Evolutionary conservation across 2,113 vertebrate genomes (phyloP), one percentile per base, ranked within the genome.

Genomic region (Thomomys bottae): DNA sequence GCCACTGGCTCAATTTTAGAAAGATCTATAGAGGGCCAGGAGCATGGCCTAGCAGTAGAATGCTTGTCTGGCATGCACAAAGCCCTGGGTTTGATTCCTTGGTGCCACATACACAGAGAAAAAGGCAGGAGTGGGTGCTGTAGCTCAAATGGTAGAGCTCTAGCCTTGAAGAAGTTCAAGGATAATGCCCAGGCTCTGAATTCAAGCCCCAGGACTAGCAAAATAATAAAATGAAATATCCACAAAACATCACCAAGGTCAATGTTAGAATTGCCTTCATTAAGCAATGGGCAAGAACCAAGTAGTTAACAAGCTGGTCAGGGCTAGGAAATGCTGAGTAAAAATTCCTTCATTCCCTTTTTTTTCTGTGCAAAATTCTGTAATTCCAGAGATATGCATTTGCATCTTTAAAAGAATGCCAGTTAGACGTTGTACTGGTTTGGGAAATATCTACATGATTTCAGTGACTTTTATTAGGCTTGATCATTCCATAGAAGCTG

Each of bases 381-480:
- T 68, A 68, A 87, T 57, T n/a, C 70, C 0, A 68, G 61, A 34
- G 40, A 75, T 45, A 45, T 14, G 21, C 57, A 57, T 49, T 70
- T 76, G 36, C 17, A 40, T 72, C 28, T 94, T 90, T 90, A 77
- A 90, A 94, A 94, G 77, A 64, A 86, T 63, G 75, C 89, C 94
- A 90, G 54, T 91, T 82, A 70, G 88, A 9, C 70, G 88, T 67
- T 70, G n/a, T 36, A 20, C 89, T n/a, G 18, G 20, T 80, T 95
- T 92, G 32, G 66, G 76, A 84, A 91, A 91, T 68, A 45, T 94
- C 83, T 77, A 38, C 10, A 42, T 11, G 38, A 80, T 79, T 82
- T 72, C 88, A 78, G 75, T 72, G 87, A 93, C 71, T 95, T 95
- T 94, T 93, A 94, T 81, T 94, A 90, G 76, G 34, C 7, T 32